Evolutionary conservation across 2,113 vertebrate genomes (phyloP).

Genomic region (Carollia perspicillata): DNA sequence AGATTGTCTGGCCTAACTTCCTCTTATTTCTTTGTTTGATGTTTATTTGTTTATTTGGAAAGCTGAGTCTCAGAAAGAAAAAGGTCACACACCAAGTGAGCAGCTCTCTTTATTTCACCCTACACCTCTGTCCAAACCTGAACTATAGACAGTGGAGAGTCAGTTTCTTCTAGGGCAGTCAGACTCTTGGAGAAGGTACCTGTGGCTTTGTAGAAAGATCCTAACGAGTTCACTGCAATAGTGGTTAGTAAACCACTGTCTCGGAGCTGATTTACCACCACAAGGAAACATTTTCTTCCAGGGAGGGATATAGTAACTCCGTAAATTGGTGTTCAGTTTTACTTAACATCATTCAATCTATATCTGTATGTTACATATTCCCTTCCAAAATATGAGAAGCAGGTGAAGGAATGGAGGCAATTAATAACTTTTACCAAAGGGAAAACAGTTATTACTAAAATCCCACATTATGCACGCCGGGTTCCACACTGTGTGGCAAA

Average conservation of each 20-base stretch:
- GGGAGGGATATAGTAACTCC: neutral
- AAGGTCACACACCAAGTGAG: neutral
- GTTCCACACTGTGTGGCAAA: neutral
- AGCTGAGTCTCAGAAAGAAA: neutral
- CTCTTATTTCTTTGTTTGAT: neutral
- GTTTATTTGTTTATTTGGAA: neutral
- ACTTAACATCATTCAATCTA: neutral
- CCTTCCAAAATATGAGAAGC: neutral
- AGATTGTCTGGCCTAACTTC: neutral
- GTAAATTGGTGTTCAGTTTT: neutral
- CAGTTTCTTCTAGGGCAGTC: neutral
- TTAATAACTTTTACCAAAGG: slow-evolving; percentile 25
- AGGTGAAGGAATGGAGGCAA: neutral
- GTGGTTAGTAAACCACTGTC: neutral
- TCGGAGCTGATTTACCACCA: neutral
- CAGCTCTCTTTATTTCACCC: neutral
- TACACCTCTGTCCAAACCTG: neutral
- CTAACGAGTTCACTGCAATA: neutral
- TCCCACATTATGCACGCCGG: neutral
- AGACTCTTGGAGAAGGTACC: neutral
- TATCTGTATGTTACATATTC: neutral
- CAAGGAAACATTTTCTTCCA: neutral
- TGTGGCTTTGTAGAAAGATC: neutral
- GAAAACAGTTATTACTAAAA: neutral
- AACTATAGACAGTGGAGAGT: neutral